phyloP scores from a whole-genome alignment of 2,888 invertebrate species.

The Platycheirus albimanus region DNA sequence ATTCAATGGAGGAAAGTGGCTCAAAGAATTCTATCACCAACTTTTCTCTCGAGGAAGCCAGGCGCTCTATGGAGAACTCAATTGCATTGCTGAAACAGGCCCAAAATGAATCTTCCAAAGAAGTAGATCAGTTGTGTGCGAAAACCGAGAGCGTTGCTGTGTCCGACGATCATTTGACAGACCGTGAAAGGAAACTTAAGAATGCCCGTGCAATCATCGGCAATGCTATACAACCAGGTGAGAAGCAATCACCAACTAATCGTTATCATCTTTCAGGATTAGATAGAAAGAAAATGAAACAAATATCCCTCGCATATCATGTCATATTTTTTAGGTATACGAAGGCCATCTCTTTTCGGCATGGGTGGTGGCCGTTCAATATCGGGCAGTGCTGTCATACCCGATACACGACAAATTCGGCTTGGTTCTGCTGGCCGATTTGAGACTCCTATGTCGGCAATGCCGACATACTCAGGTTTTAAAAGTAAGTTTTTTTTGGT shows the following conservation, averaged over 20 bases:
- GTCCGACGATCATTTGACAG: slow-evolving; percentile 80
- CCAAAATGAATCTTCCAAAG: slow-evolving; percentile 81
- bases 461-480: slow-evolving; percentile 58
- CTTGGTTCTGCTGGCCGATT: slow-evolving; percentile 76
- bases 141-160: slow-evolving; percentile 81
- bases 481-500: slow-evolving; percentile 70
- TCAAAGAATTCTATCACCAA: slow-evolving; percentile 84
- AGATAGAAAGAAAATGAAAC: slow-evolving; percentile 60
- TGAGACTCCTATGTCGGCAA: slow-evolving; percentile 67
- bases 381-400: slow-evolving; percentile 84
- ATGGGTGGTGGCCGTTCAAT: slow-evolving; percentile 83
- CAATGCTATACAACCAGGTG: slow-evolving; percentile 85
- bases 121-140: slow-evolving; percentile 82
- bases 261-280: slow-evolving; percentile 75
- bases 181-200: slow-evolving; percentile 85
- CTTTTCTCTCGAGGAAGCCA: slow-evolving; percentile 84
- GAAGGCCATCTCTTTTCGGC: slow-evolving; percentile 88
- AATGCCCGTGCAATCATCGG: slow-evolving; percentile 89
- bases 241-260: slow-evolving; percentile 71
- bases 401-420: slow-evolving; percentile 72
- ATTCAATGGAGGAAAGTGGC: slow-evolving; percentile 83
- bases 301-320: slow-evolving; percentile 72
- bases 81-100: slow-evolving; percentile 85
- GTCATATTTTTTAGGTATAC: slow-evolving; percentile 81
- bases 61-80: slow-evolving; percentile 86